These are phyloP conservation scores for Bagarius yarrelli DNA, from an alignment of 2,113 vertebrate species.

Conservation along the genomic window DNA sequence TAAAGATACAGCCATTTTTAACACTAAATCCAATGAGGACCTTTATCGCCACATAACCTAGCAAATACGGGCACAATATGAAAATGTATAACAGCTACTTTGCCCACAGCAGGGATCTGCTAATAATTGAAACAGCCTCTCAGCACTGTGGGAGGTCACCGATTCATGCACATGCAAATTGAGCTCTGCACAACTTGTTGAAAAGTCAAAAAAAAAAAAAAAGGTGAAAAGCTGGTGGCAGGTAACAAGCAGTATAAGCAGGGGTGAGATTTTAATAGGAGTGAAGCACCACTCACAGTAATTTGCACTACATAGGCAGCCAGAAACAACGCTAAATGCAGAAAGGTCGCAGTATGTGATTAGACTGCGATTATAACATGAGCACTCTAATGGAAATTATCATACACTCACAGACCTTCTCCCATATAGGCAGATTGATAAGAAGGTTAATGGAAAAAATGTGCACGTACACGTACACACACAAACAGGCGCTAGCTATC, in stretches of 20 bases:
- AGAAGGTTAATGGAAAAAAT: conserved; percentile 2
- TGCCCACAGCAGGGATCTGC: conserved; percentile 13
- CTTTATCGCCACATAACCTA: conserved; percentile 19
- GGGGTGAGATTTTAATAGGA: conserved; percentile 31
- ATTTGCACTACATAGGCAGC: conserved; percentile 29
- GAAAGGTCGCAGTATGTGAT: not conserved
- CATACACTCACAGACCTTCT: not conserved
- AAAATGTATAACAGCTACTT: conserved; percentile 35
- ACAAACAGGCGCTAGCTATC: too few species aligned
- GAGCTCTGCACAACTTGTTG: conserved; percentile 18
- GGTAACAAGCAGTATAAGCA: conserved; percentile 7
- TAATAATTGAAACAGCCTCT: conserved; percentile 36
- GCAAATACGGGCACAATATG: conserved; percentile 29
- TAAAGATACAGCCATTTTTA: not conserved
- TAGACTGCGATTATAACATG: conserved; percentile 8
- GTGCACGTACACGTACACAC: not conserved
- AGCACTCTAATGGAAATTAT: conserved; percentile 24
- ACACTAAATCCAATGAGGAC: not conserved
- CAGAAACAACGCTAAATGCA: conserved; percentile 2
- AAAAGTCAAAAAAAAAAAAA: conserved; percentile 32
- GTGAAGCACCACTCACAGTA: conserved; percentile 36
- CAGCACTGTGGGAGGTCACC: conserved; percentile 28
- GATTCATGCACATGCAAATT: conserved; percentile 34
- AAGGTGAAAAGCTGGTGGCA: conserved; percentile 18
- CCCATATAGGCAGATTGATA: not conserved